A percentile compares a stretch with the other conserved stretches of the same genome.
Conservation (phyloP, 2,888 invertebrate species). For the Heliconius ethilla region DNA sequence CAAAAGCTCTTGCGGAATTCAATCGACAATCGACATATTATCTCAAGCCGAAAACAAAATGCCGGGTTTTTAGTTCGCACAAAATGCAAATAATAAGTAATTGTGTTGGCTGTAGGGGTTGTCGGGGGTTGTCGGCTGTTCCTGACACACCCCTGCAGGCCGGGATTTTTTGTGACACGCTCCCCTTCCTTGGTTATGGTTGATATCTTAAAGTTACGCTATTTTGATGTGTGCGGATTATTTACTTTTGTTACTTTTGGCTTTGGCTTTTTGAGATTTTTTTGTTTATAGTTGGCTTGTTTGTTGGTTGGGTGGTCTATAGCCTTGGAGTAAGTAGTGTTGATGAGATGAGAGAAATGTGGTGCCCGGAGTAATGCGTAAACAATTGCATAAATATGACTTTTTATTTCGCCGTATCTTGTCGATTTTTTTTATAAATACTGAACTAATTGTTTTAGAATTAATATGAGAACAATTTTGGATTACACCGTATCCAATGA, state of each 20-base stretch:
- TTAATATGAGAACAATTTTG: no score
- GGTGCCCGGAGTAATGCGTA: no score
- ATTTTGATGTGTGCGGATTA: slow-evolving; percentile 23
- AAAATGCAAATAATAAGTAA: slow-evolving; percentile 65
- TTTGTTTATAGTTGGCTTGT: no score
- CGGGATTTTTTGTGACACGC: slow-evolving; percentile 72
- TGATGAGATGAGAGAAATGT: no score
- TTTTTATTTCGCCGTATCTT: no score
- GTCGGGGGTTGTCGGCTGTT: slow-evolving; percentile 58
- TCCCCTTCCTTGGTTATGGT: slow-evolving; percentile 34
- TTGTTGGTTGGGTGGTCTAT: no score
- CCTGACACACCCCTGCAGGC: slow-evolving; percentile 60
- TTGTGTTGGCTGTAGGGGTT: slow-evolving; percentile 58
- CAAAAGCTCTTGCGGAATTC: background rate
- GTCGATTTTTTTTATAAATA: no score
- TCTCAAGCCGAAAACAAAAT: slow-evolving; percentile 44
- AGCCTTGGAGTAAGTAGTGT: no score
- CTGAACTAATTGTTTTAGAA: no score
- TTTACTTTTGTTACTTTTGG: slow-evolving; percentile 17
- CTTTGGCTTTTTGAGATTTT: background rate
- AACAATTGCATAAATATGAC: no score
- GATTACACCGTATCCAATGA: no score
- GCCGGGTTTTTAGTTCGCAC: slow-evolving; percentile 40
- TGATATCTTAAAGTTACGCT: slow-evolving; percentile 25
- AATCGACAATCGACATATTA: slow-evolving; percentile 22